phyloP scores from a whole-genome alignment of 2,888 invertebrate genomes.

The Acanthosoma haemorrhoidale region DNA sequence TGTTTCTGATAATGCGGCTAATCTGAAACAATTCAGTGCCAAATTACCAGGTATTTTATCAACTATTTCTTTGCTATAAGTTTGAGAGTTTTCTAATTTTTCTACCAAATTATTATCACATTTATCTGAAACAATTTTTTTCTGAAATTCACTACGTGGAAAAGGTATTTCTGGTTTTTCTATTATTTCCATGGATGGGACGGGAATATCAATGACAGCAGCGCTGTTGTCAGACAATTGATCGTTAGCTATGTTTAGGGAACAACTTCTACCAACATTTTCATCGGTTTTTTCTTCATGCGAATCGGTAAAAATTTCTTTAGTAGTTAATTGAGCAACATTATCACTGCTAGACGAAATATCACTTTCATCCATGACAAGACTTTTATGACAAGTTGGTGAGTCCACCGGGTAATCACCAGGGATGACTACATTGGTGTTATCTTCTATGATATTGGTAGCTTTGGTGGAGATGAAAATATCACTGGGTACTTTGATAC shows the following conservation, averaged over 20 bases:
- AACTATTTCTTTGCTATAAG: background rate
- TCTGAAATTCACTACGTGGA: background rate
- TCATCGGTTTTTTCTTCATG: background rate
- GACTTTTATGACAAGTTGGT: background rate
- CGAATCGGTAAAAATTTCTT: background rate
- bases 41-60: background rate
- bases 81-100: no score
- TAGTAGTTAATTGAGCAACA: background rate
- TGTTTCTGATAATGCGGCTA: background rate
- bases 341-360: background rate
- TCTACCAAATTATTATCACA: background rate
- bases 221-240: background rate
- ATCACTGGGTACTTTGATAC: background rate
- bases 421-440: no score
- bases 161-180: background rate
- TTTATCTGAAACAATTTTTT: background rate
- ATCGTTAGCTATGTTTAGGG: background rate
- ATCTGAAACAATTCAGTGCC: background rate
- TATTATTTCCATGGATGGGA: background rate
- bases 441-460: no score
- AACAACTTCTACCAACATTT: background rate
- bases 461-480: no score
- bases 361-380: background rate
- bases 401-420: no score
- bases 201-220: background rate